Base-by-base conservation (phyloP, 1,140 invertebrate species). In the Drosophila pectinifera region DNA sequence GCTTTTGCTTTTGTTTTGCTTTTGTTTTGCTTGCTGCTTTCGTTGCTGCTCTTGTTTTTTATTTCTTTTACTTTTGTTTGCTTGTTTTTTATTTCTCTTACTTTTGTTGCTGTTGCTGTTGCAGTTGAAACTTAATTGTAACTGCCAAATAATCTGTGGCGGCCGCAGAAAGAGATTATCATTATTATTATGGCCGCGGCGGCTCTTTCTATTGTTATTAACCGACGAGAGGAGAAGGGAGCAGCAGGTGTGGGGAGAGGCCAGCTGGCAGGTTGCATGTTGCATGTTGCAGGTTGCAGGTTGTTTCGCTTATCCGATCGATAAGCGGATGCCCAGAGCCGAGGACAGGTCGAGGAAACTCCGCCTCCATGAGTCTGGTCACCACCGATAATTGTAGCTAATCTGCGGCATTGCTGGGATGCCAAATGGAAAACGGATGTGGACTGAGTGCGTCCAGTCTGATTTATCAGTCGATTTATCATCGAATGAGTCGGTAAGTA, bases 81-180 rank as follows among this genome's bases (percentile, higher is more conserved):
- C n/a, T n/a, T n/a, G n/a, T n/a, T 26, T 26, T 6, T 48, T 22
- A 22, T 48, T 49, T 48, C 18, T 3, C 13, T 18, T 4, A 0
- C 18, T 51, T 51, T 36, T 22, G 31, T 38, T 56, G 38, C 36
- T 42, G 42, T 38, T 34, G 26, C 45, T 43, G 69, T 38, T 76
- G 59, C 73, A 73, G 68, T 62, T 74, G 43, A 68, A 61, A 77
- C 73, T 59, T 77, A 75, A 77, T 77, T 76, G 61, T 77, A 77
- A 77, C 59, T 75, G 72, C 73, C 73, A 75, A 77, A 76, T 57
- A 58, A 76, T 77, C 73, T 62, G 67, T 48, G 57, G 45, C 56
- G 57, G 48, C 69, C 62, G 53, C 56, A 61, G 56, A 72, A 76
- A 74, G n/a, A 43, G 61, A 76, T 77, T 68, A 77, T 76, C 59